Base-by-base conservation (phyloP, 2,888 invertebrate genomes). In the Protonemura montana region DNA sequence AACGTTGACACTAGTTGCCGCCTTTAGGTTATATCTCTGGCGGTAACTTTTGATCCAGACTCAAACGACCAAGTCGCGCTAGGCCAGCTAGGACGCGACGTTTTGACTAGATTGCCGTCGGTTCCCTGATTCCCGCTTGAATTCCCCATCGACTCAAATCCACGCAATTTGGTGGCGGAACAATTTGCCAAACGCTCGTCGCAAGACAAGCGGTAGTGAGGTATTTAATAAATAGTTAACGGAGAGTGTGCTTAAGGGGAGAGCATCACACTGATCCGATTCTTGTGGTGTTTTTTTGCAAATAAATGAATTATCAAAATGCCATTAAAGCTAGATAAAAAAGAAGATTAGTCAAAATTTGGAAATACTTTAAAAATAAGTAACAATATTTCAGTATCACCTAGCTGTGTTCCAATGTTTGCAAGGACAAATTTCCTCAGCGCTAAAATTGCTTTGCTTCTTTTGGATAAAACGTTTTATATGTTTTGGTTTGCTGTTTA, bases 31-130 rank as follows among this genome's bases (percentile, higher is more conserved):
- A 13, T n/a, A n/a, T 13, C 13, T 59, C 13, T 35, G 35, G 35
- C 35, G 35, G 35, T 35, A 6, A 35, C 35, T 35, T 35, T 35
- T 35, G 59, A 21, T 21, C 16, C 59, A 59, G 59, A 13, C 59
- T 16, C 16, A 10, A 59, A 59, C 59, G 59, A 21, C 59, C 3
- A 80, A 10, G 29, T 29, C n/a, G 81, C 81, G 29, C 76, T 84
- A 84, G 28, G 28, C 85, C 21, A 78, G 59, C 59, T 59, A 59
- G 59, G 59, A 21, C 59, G 59, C 59, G 59, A 59, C 59, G 59
- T 21, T 59, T 10, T 59, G 59, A 59, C 59, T 59, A 59, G 59
- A 59, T 59, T 59, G 59, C 59, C 59, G 59, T 59, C 59, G 59
- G 21, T 13, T 59, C 59, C 59, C 59, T 59, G 59, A 59, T 59